A percentile compares a stretch with the other conserved stretches of the same genome.
Conservation (phyloP, 2,888 invertebrate species). For the Andrena bicolor region DNA sequence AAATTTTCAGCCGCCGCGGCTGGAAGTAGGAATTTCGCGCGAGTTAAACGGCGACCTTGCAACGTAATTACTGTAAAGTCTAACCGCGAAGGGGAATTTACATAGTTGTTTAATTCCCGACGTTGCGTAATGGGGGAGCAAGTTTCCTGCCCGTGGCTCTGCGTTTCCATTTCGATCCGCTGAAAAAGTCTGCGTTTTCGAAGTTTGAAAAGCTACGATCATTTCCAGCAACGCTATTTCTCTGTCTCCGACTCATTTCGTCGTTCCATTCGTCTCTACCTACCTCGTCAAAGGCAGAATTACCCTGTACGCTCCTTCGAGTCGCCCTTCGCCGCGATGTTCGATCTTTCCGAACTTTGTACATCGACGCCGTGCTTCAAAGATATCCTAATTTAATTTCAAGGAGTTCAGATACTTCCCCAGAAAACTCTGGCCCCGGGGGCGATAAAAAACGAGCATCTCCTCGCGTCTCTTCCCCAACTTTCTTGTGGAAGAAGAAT, state of each 20-base stretch:
- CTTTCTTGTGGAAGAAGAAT: background rate
- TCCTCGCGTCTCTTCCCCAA: background rate
- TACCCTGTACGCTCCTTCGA: constrained; percentile 5
- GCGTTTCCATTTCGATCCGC: background rate
- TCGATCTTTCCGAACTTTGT: constrained; percentile 28
- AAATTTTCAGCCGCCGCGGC: background rate
- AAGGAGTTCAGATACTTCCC: constrained; percentile 27
- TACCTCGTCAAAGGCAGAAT: constrained; percentile 32
- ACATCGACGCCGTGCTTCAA: constrained; percentile 30
- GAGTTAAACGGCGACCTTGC: constrained; percentile 19
- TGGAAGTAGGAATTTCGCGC: constrained; percentile 2
- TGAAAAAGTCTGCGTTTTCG: constrained; percentile 4
- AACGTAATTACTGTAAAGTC: constrained; percentile 31
- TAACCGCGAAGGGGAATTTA: constrained; percentile 24
- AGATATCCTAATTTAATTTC: constrained; percentile 50
- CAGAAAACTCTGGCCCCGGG: background rate
- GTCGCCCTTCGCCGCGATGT: background rate
- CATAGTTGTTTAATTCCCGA: constrained; percentile 29
- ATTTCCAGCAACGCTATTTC: background rate
- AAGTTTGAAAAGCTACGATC: constrained; percentile 13
- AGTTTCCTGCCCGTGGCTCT: background rate
- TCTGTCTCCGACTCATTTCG: background rate
- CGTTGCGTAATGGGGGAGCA: background rate
- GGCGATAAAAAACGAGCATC: background rate
- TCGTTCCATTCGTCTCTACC: background rate